phyloP scores from a whole-genome alignment of 1,140 invertebrate genomes.

The Rhagoletis zephyria region DNA sequence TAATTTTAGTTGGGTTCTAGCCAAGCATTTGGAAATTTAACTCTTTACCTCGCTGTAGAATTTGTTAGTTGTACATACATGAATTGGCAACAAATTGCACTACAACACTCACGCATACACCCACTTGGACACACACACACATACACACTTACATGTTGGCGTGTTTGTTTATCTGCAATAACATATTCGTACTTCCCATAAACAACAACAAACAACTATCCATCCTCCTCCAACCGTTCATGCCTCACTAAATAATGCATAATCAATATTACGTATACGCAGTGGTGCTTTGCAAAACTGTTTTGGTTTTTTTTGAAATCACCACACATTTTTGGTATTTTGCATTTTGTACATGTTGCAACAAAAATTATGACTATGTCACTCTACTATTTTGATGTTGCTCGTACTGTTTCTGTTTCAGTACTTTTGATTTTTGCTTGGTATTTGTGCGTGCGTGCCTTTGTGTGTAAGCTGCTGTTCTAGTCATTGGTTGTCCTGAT shows the following conservation, averaged over 20 bases:
- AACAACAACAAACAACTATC: neutral
- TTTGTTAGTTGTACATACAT: neutral
- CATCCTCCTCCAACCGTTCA: neutral
- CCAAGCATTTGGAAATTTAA: neutral
- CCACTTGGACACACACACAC: neutral
- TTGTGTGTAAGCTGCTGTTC: neutral
- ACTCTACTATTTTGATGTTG: neutral
- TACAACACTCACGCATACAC: neutral
- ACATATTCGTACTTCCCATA: neutral
- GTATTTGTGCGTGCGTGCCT: neutral
- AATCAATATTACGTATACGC: slow-evolving; percentile 46
- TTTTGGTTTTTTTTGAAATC: slow-evolving; percentile 11
- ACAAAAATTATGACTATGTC: neutral
- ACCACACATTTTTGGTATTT: neutral
- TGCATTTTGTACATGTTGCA: slow-evolving; percentile 10
- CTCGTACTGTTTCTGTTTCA: neutral
- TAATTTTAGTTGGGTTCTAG: neutral
- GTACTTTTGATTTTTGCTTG: neutral
- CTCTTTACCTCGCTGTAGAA: neutral
- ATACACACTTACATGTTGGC: neutral
- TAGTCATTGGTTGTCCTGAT: neutral
- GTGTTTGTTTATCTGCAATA: neutral
- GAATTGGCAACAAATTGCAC: slow-evolving; percentile 14
- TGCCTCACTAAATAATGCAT: neutral
- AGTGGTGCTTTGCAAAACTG: neutral